Evolutionary conservation across 2,888 invertebrate genomes (phyloP), one percentile per base, ranked within the genome.

Genomic region (Megamerina dolium): DNA sequence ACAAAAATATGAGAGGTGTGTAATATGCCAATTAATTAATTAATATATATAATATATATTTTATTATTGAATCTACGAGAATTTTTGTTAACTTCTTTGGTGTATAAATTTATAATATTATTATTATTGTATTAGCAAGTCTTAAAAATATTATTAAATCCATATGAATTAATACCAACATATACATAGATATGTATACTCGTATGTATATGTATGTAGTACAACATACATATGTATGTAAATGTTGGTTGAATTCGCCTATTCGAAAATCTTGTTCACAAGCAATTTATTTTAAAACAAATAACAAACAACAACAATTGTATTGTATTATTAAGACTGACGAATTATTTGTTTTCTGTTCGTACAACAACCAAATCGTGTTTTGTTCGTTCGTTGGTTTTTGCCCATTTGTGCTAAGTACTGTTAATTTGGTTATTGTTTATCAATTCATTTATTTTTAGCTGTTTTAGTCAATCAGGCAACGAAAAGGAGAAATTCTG

Each of bases 301-400:
- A 27, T 17, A 16, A 16, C 9, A 17, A 12, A 26, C 16, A 16
- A 26, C n/a, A 41, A n/a, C 27, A 29, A 41, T 33, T 33, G 10
- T 33, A 17, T 12, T 20, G 20, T 42, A 21, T 36, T 32, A 32
- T 26, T 26, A 43, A 43, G 42, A 43, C 42, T 43, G 42, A 43
- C 31, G 19, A 43, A 26, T 12, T 37, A 32, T 33, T 43, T 37
- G 27, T 37, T 37, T 26, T 26, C 26, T 32, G 20, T 19, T 27
- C 26, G 27, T 29, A 6, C 21, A 18, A 14, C n/a, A n/a, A n/a
- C n/a, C n/a, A n/a, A n/a, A n/a, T n/a, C n/a, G n/a, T n/a, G n/a
- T n/a, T n/a, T n/a, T n/a, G n/a, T n/a, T n/a, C n/a, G n/a, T n/a
- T n/a, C n/a, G n/a, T n/a, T n/a, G n/a, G n/a, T n/a, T n/a, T n/a